Evolutionary conservation across 1,140 invertebrate genomes (phyloP), one percentile per base, ranked within the genome.

Genomic region (Catajapyx aquilonaris): DNA sequence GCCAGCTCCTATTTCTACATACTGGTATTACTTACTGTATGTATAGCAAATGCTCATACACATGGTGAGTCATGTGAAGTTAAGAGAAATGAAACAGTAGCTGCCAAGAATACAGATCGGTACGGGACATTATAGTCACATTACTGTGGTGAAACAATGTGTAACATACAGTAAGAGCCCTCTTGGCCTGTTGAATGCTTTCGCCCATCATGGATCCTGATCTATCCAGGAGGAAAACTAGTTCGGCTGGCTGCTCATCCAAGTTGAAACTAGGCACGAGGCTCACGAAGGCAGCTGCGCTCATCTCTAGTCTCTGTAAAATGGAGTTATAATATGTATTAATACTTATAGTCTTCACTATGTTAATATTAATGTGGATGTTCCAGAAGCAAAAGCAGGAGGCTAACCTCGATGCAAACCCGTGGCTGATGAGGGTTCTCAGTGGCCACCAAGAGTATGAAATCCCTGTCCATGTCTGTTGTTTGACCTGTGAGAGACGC

Each of bases 131-230:
- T n/a, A n/a, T n/a, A n/a, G n/a, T n/a, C n/a, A n/a, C n/a, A n/a
- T n/a, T 16, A 31, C 31, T 15, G 17, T 10, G 9, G 9, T 16
- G 19, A 25, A n/a, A 5, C 2, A 7, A 3, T 31, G 3, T 35
- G 13, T 34, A 47, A 13, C 9, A 40, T 35, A 42, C 42, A 18
- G 41, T 42, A 31, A 56, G 46, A 1, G 51, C 50, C 15, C 51
- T 42, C 34, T 46, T 50, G 13, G 51, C 53, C 33, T 36, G 38
- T 17, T 34, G 17, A 11, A 55, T 54, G 15, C 42, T 44, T 9
- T 23, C 9, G 7, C 50, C 48, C 11, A 7, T 18, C 48, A 55
- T 55, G 16, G 53, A 52, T 23, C 48, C 52, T 18, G 48, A 49
- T 10, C 50, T 32, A 42, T 52, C 51, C 9, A 52, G 35, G 9